Evolutionary conservation across 2,888 invertebrate genomes (phyloP).

Genomic region (Orthonevra nobilis): DNA sequence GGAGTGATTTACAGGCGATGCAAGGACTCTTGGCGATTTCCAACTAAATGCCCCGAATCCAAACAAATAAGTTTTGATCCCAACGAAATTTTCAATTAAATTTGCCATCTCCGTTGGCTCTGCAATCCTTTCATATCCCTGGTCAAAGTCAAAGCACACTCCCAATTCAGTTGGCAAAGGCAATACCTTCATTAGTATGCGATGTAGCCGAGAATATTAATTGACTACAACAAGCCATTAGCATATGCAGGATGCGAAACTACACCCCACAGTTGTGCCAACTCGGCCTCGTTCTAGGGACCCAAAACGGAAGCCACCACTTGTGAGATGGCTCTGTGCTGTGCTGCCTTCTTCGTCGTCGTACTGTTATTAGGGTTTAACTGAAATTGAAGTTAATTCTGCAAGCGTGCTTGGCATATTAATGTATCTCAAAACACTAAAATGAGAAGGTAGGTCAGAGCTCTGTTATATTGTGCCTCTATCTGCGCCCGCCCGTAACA

Average conservation of each 20-base stretch:
- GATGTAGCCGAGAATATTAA: conserved; percentile 62
- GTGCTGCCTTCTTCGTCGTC: conserved; percentile 14
- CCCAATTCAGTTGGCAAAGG: neutral
- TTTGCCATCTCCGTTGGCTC: conserved; percentile 7
- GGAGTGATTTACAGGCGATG: neutral
- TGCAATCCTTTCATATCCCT: conserved; percentile 40
- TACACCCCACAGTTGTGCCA: conserved; percentile 6
- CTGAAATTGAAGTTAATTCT: conserved; percentile 69
- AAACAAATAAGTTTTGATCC: too few relatives aligned
- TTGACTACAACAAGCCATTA: conserved; percentile 69
- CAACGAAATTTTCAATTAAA: conserved; percentile 50
- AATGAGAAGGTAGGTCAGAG: conserved; percentile 46
- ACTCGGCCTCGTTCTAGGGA: neutral
- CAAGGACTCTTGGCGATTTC: neutral
- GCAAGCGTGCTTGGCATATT: conserved; percentile 58
- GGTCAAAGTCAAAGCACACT: conserved; percentile 56
- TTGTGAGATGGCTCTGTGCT: conserved; percentile 16
- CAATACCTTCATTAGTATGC: conserved; percentile 62
- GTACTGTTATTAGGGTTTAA: conserved; percentile 65
- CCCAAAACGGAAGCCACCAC: conserved; percentile 64
- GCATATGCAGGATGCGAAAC: conserved; percentile 64
- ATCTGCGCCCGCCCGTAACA: too few relatives aligned
- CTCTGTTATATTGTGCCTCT: too few relatives aligned
- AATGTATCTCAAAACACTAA: conserved; percentile 34
- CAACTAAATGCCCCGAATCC: too few relatives aligned